phyloP scores from a whole-genome alignment of 2,888 invertebrate genomes.

The Bembecia ichneumoniformis region DNA sequence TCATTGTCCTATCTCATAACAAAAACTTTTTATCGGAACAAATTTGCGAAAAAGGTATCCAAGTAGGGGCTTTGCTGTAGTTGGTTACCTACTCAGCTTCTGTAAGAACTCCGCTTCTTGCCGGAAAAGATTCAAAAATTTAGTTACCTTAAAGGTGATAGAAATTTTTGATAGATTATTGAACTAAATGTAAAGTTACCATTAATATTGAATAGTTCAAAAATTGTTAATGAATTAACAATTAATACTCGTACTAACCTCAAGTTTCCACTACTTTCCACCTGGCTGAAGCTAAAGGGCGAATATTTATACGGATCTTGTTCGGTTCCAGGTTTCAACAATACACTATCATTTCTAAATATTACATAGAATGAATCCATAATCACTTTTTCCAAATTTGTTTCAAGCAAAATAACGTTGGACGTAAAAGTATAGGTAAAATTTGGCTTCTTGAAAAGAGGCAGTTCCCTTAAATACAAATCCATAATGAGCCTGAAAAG shows the following conservation, averaged over 20 bases:
- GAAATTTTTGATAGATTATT: no score
- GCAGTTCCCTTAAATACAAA: conserved; percentile 24
- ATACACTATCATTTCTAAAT: conserved; percentile 31
- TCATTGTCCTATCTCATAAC: no score
- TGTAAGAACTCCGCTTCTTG: no score
- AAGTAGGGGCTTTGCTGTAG: no score
- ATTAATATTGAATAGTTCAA: no score
- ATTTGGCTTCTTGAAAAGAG: conserved; percentile 23
- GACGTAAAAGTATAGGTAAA: conserved; percentile 28
- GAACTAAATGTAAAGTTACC: no score
- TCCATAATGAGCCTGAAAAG: conserved; percentile 31
- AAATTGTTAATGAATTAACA: background rate
- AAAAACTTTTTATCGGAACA: no score
- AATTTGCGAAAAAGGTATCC: no score
- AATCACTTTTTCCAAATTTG: conserved; percentile 31
- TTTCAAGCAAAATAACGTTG: conserved; percentile 31
- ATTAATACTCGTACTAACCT: conserved; percentile 32
- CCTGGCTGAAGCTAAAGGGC: conserved; percentile 41
- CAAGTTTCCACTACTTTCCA: conserved; percentile 26
- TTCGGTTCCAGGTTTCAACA: conserved; percentile 15
- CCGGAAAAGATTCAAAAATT: no score
- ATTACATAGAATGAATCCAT: conserved; percentile 30
- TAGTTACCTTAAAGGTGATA: no score
- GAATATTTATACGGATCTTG: conserved; percentile 23
- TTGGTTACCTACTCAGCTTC: no score